Base-by-base conservation (phyloP, 1,140 invertebrate species). In the Plectus sambesii region DNA sequence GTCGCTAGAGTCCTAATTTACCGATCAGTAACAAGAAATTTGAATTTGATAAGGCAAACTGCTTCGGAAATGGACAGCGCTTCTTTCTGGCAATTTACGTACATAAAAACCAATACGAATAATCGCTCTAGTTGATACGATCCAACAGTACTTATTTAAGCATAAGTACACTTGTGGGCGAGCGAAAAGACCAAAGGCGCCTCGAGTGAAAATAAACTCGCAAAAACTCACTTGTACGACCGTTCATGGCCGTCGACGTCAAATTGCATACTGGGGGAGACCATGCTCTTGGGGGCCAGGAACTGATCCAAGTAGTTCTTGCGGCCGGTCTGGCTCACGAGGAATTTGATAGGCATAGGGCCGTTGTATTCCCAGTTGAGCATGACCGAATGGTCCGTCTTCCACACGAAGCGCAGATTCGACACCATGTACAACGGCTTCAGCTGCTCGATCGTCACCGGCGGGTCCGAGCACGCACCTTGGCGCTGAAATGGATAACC, bases 401-500 rank as follows among this genome's bases (percentile, higher is more conserved):
- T 66, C 44, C 63, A 69, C 17, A 55, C 49, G n/a, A 69, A 50
- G 12, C 55, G 56, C 2, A 66, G 52, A 40, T 69, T 68, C 33
- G 54, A 53, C 19, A 67, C 63, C 39, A 69, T 63, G 38, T 47
- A 52, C 9, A 48, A 49, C 1, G 63, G 63, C 6, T 35, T 30
- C 3, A 66, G 39, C 12, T 54, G 39, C 6, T 61, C 57, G 8
- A 66, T 36, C 3, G 67, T 61, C 15, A 62, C 50, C 15, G 66
- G 61, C 3, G 63, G 63, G 39, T 66, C 63, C 15, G 63, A 66
- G 37, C 63, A 66, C 8, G 63, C 59, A 2, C 63, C 63, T 27
- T 69, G 62, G 22, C 63, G 52, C 63, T 66, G 37, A 62, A 64
- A 47, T 22, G 17, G 12, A 41, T 2, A 42, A 6, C 3, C 47